phyloP scores from a whole-genome alignment of 2,113 vertebrate genomes.

The Jacana jacana region DNA sequence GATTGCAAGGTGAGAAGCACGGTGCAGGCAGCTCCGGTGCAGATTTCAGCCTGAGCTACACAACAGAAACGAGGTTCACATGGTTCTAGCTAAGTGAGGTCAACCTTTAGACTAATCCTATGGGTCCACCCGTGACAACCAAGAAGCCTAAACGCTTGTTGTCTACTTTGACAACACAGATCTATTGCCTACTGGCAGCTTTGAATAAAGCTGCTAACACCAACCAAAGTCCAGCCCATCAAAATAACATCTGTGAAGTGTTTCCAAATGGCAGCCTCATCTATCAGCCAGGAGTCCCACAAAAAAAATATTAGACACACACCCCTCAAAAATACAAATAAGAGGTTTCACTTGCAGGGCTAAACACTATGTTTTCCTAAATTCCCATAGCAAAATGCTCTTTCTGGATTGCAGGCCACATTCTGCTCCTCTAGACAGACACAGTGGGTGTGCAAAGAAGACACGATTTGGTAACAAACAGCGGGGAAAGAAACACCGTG shows the following conservation, averaged over 20 bases:
- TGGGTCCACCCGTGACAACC: neutral
- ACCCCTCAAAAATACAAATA: neutral
- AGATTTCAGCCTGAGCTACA: neutral
- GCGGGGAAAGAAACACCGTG: neutral
- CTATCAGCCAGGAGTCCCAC: neutral
- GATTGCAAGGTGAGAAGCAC: neutral
- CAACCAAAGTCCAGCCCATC: neutral
- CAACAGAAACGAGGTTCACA: neutral
- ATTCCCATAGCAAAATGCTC: neutral
- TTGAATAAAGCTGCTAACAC: neutral
- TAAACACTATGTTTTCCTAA: neutral
- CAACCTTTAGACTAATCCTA: neutral
- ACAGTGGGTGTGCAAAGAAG: neutral
- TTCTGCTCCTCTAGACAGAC: neutral
- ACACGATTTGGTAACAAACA: neutral
- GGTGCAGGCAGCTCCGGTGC: neutral
- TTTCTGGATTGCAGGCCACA: rapidly evolving
- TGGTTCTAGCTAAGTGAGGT: neutral
- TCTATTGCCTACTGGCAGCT: neutral
- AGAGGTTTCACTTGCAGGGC: neutral
- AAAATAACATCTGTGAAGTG: neutral
- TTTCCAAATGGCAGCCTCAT: neutral
- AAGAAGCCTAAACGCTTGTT: neutral
- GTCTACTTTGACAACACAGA: neutral
- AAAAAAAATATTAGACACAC: neutral